phyloP scores from a whole-genome alignment of 2,113 vertebrate genomes.

The Sclerurus mexicanus region DNA sequence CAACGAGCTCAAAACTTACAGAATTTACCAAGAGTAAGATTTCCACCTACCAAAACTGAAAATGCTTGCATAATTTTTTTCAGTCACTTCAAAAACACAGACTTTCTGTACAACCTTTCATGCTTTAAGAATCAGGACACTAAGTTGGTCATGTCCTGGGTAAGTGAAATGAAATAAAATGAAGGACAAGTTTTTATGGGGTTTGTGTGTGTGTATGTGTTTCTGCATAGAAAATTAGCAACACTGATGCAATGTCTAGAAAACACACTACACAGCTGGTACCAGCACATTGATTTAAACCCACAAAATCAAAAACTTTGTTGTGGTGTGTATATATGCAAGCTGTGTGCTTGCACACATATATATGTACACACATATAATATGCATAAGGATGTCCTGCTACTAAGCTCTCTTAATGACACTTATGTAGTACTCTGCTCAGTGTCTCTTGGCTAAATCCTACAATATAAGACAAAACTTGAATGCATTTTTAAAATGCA shows the following conservation, averaged over 20 bases:
- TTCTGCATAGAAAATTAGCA: not conserved
- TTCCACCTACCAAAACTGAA: not conserved
- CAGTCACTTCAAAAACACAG: not conserved
- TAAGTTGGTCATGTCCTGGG: not conserved
- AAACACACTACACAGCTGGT: not conserved
- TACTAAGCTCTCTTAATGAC: not conserved
- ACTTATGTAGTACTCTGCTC: not conserved
- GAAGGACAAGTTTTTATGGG: not conserved
- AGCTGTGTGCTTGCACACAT: not conserved
- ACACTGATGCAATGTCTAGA: not conserved
- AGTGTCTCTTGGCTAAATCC: constrained; percentile 22
- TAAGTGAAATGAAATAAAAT: not conserved
- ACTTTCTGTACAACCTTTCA: not conserved
- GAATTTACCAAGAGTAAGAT: not conserved
- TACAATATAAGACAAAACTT: constrained; percentile 35
- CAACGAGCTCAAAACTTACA: not conserved
- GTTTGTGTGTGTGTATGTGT: not conserved
- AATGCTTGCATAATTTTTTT: not conserved
- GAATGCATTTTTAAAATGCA: constrained; percentile 61
- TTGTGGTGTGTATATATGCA: not conserved
- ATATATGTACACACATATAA: accelerated
- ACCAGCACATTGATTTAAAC: not conserved
- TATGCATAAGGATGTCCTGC: not conserved
- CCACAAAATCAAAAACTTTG: not conserved
- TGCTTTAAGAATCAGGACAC: not conserved